phyloP scores from a whole-genome alignment of 1,140 invertebrate species.

The Pogonognathellus flavescens region DNA sequence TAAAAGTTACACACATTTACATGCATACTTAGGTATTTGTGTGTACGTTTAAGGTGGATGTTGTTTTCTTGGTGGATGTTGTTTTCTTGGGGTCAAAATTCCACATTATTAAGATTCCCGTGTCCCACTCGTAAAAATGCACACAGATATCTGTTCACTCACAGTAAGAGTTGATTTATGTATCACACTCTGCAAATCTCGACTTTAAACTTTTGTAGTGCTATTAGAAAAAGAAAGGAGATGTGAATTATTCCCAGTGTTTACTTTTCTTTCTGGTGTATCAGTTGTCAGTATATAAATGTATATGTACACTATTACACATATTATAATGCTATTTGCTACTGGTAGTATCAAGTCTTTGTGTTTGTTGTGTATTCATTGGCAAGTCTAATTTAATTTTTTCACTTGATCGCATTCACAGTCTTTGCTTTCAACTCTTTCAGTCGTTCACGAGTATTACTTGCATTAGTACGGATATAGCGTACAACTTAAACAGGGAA shows the following conservation, averaged over 20 bases:
- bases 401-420: conserved; percentile 36
- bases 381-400: conserved; percentile 37
- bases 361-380: no score
- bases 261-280: conserved; percentile 7
- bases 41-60: not conserved
- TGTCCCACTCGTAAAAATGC: not conserved
- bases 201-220: no score
- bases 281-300: not conserved
- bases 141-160: no score
- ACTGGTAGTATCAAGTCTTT: no score
- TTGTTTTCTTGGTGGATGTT: no score
- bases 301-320: no score
- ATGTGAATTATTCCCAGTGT: conserved; percentile 5
- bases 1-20: conserved; percentile 28
- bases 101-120: not conserved
- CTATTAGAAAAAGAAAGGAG: conserved; percentile 32
- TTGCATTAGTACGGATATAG: not conserved
- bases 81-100: not conserved
- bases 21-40: not conserved
- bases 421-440: conserved; percentile 21
- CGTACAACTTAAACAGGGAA: not conserved
- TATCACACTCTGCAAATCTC: not conserved
- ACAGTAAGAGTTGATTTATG: conserved; percentile 3
- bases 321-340: no score
- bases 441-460: conserved; percentile 4